Conservation (phyloP, 2,113 vertebrate genomes). For the Apeltes quadracus region DNA sequence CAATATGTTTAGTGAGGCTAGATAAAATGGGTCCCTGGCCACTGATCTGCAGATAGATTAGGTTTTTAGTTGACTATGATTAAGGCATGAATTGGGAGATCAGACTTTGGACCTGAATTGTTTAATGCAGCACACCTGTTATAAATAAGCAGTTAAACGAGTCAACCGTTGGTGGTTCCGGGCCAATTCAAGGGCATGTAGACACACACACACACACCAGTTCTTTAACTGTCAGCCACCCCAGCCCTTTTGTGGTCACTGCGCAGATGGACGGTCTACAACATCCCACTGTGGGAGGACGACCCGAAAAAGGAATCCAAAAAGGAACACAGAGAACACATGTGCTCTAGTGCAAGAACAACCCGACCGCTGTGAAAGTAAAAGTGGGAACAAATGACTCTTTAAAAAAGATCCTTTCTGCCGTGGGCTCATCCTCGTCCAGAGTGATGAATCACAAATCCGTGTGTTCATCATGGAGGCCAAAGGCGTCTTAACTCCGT, state of each 20-base stretch:
- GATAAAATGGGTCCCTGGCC: conserved; percentile 76
- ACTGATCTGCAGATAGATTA: conserved; percentile 78
- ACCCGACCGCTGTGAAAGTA: conserved; percentile 42
- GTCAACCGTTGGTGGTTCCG: conserved; percentile 69
- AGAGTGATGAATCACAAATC: conserved; percentile 52
- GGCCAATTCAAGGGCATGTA: conserved; percentile 71
- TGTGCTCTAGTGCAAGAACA: conserved; percentile 55
- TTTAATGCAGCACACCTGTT: conserved; percentile 75
- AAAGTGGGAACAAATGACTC: conserved; percentile 67
- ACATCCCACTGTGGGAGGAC: conserved; percentile 48
- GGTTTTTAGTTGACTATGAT: conserved; percentile 74
- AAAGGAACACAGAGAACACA: conserved; percentile 69
- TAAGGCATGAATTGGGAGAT: conserved; percentile 71
- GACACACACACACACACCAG: conserved; percentile 40
- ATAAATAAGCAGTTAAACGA: conserved; percentile 76
- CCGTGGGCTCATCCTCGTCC: conserved; percentile 29
- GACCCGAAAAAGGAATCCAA: conserved; percentile 61
- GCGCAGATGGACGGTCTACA: conserved; percentile 33
- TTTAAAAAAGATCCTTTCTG: conserved; percentile 46
- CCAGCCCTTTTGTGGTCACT: conserved; percentile 37
- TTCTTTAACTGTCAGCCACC: conserved; percentile 10
- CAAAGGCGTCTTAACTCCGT: conserved; percentile 39
- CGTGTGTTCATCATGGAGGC: conserved; percentile 39
- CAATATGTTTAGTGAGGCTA: conserved; percentile 73
- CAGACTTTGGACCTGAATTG: conserved; percentile 62